Percentiles rank a stretch among this genome's conserved stretches.
These are phyloP conservation scores for Antedon bifida DNA, from an alignment of 35 echinoderm and acorn worm genomes.

Conservation along the genomic window DNA sequence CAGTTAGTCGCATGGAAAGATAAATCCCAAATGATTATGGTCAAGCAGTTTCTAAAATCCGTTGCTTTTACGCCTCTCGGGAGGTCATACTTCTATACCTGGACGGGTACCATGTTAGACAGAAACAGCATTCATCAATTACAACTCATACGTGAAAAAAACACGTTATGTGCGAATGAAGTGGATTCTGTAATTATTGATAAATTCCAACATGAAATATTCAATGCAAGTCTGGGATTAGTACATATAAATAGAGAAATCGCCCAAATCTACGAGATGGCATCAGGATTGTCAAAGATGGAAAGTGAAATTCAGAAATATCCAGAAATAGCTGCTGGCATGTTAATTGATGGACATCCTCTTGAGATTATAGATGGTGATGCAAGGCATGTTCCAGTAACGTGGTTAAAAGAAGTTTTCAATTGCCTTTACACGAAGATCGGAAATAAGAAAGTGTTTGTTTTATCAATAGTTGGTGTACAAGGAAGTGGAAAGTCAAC, in stretches of 20 bases:
- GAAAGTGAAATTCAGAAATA: neutral
- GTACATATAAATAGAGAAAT: conserved; percentile 22
- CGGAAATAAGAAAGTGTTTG: conserved; percentile 9
- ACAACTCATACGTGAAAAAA: no score
- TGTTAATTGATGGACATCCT: conserved; percentile 16
- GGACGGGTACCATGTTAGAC: no score
- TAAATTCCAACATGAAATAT: no score
- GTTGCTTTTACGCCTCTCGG: no score
- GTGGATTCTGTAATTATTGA: no score
- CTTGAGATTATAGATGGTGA: conserved; percentile 32
- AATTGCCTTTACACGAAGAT: neutral
- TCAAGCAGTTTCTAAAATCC: neutral
- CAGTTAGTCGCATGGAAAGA: neutral
- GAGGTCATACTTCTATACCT: no score
- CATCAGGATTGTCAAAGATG: neutral
- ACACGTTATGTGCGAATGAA: no score
- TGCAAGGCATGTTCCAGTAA: conserved; percentile 16
- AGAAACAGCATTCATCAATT: no score
- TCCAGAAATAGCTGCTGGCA: conserved; percentile 10
- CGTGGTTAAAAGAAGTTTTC: conserved; percentile 20
- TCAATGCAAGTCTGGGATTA: neutral
- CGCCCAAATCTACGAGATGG: conserved; percentile 19
- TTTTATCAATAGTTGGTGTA: conserved; percentile 28
- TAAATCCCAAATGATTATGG: neutral
- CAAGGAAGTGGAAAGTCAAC: conserved; percentile 40